Evolutionary conservation across 2,797 vertebrate genomes (phyloP).

Genomic region (Onychomys leucogaster): DNA sequence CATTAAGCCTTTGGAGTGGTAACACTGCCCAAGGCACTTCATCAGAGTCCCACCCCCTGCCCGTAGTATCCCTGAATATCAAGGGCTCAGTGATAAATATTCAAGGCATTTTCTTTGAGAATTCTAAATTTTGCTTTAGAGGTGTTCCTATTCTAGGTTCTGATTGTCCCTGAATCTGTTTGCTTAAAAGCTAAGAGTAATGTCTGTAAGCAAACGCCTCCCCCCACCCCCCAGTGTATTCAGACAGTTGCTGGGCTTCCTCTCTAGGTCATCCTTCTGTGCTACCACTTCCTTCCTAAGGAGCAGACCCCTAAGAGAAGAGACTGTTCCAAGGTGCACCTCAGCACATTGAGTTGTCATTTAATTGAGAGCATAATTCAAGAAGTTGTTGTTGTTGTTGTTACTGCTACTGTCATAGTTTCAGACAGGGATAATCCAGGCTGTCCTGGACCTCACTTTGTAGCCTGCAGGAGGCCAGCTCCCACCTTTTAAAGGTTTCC

Average conservation of each 20-base stretch:
- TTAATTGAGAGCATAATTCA: neutral
- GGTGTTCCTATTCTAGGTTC: neutral
- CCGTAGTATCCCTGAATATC: neutral
- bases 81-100: neutral
- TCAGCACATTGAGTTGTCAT: neutral
- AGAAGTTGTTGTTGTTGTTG: neutral
- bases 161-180: neutral
- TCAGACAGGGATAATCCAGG: neutral
- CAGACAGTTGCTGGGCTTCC: neutral
- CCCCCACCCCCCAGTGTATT: neutral
- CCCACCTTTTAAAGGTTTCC: too few relatives aligned
- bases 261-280: neutral
- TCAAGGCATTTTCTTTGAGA: constrained; percentile 32
- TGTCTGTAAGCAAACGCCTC: neutral
- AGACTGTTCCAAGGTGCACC: neutral
- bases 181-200: neutral
- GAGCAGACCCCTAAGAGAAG: neutral
- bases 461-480: neutral
- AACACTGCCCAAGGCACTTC: neutral
- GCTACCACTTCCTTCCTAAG: neutral
- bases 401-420: neutral
- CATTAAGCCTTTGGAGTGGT: neutral
- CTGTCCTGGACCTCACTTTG: too few relatives aligned
- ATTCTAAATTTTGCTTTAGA: neutral
- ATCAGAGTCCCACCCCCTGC: neutral